Evolutionary conservation across 2,113 vertebrate genomes (phyloP).

Genomic region (Pantherophis guttatus): DNA sequence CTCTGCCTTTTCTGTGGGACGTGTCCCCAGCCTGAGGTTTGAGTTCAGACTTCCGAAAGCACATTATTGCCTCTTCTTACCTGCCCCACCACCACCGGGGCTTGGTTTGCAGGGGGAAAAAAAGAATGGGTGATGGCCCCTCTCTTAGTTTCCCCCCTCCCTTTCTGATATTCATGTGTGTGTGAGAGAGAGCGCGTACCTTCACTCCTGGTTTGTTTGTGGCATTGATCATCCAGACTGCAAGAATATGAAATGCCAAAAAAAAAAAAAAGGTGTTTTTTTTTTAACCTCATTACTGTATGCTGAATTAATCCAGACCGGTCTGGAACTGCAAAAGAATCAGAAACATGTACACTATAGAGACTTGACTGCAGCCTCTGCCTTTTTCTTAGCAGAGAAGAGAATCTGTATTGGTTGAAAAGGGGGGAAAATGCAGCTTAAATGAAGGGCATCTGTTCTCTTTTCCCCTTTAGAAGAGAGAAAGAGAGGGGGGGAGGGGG

Average conservation of each 20-base stretch:
- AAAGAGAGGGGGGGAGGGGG: background rate
- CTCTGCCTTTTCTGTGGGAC: background rate
- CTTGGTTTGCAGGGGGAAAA: background rate
- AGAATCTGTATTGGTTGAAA: background rate
- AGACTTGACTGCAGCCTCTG: background rate
- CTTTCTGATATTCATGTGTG: background rate
- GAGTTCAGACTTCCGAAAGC: background rate
- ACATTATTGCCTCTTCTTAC: background rate
- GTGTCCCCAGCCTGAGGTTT: background rate
- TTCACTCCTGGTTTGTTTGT: conserved; percentile 9
- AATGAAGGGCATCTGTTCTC: background rate
- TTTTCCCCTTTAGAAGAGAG: background rate
- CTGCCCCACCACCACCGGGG: background rate
- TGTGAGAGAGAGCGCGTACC: background rate
- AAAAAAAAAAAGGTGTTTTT: background rate
- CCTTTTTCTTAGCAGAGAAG: background rate
- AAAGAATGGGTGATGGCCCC: background rate
- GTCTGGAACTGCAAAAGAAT: background rate
- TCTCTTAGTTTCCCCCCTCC: background rate
- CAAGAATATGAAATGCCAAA: background rate
- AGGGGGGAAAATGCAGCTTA: background rate
- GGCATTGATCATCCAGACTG: conserved; percentile 5
- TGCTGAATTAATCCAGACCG: background rate
- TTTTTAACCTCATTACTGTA: background rate
- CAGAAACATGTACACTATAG: background rate